Conservation (phyloP, 2,888 invertebrate genomes). For the Quadriops clusia region DNA sequence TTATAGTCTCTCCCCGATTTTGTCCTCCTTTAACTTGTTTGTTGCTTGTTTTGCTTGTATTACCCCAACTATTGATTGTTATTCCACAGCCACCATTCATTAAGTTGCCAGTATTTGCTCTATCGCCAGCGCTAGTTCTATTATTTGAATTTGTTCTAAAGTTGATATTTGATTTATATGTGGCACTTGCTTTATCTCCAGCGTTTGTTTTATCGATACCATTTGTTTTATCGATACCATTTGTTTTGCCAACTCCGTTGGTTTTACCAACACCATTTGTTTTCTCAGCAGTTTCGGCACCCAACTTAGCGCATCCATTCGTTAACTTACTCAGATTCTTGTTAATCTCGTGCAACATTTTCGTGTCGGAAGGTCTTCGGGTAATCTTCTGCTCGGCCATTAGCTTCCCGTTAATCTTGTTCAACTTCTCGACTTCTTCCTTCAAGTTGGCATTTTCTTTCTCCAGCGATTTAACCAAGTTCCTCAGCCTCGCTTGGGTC, state of each 20-base stretch:
- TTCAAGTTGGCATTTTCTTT: conserved; percentile 54
- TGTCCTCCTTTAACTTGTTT: no score
- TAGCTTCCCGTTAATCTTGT: conserved; percentile 52
- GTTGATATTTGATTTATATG: neutral
- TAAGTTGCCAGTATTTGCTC: no score
- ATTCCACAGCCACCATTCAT: no score
- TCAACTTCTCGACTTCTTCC: conserved; percentile 54
- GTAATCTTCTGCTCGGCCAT: conserved; percentile 46
- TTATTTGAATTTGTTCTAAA: no score
- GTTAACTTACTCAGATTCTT: conserved; percentile 44
- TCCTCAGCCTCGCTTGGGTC: conserved; percentile 58
- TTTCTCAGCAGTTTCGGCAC: neutral
- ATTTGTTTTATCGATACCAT: conserved; percentile 17
- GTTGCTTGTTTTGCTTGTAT: no score
- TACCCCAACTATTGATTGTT: no score
- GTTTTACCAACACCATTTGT: neutral
- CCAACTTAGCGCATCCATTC: no score
- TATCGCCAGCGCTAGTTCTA: no score
- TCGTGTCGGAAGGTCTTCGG: conserved; percentile 48
- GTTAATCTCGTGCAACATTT: conserved; percentile 66
- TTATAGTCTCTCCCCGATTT: no score
- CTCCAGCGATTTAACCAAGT: conserved; percentile 60
- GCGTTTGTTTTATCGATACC: conserved; percentile 10
- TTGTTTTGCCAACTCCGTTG: conserved; percentile 18
- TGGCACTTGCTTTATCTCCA: conserved; percentile 8